phyloP scores from a whole-genome alignment of 2,113 vertebrate species.

The Sinocyclocheilus maitianheensis region DNA sequence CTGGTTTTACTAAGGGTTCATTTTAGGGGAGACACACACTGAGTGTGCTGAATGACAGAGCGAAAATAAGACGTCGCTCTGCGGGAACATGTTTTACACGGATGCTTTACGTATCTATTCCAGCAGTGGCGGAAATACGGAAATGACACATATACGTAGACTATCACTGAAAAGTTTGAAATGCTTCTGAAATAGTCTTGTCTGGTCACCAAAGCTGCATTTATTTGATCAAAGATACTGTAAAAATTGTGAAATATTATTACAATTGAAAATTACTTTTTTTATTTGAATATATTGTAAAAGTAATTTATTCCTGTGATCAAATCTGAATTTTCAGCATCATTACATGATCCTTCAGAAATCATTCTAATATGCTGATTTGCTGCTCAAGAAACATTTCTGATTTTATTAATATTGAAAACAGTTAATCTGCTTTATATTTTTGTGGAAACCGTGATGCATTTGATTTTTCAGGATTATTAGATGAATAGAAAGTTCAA shows the following conservation, averaged over 20 bases:
- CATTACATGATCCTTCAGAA: no score
- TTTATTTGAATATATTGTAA: neutral
- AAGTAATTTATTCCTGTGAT: neutral
- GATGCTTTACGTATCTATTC: neutral
- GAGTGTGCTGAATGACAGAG: conserved; percentile 54
- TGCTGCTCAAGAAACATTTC: no score
- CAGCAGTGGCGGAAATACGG: neutral
- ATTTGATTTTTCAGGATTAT: neutral
- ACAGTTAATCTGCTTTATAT: no score
- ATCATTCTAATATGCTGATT: no score
- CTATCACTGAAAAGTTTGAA: no score
- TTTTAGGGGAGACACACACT: neutral
- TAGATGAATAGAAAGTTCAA: no score
- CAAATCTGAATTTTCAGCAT: no score
- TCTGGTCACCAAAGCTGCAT: neutral
- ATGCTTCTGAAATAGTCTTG: no score
- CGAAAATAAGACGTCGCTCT: conserved; percentile 59
- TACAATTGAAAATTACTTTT: neutral
- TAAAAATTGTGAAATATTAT: neutral
- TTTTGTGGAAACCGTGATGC: neutral
- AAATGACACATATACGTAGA: neutral
- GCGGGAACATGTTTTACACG: neutral
- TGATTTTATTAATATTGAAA: no score
- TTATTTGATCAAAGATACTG: neutral
- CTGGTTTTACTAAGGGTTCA: conserved; percentile 21